phyloP scores from a whole-genome alignment of 2,888 invertebrate species.

The Microchrysa polita region DNA sequence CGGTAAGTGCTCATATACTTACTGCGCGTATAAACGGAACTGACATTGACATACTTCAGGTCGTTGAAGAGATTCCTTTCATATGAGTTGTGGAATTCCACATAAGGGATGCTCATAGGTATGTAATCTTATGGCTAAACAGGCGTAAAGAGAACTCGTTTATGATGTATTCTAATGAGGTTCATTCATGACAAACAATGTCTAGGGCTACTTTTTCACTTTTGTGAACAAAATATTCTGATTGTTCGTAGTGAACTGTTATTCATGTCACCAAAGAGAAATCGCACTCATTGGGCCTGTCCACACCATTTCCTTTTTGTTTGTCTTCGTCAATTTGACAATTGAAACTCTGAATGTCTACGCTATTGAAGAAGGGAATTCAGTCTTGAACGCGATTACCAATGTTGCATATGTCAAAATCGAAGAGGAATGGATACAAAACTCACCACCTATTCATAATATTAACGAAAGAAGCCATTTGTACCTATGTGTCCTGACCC shows the following conservation, averaged over 20 bases:
- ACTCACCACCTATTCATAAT: too few relatives aligned
- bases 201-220: background rate
- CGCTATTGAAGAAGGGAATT: background rate
- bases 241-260: too few relatives aligned
- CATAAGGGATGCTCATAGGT: background rate
- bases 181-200: too few relatives aligned
- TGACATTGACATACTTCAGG: conserved; percentile 1
- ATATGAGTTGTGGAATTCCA: background rate
- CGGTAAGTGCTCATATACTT: background rate
- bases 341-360: background rate
- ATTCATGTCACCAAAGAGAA: too few relatives aligned
- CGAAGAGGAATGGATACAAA: background rate
- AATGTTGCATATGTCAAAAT: too few relatives aligned
- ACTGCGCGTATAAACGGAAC: background rate
- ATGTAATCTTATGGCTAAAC: background rate
- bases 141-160: background rate
- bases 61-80: background rate
- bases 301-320: too few relatives aligned
- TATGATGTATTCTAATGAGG: background rate
- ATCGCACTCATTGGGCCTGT: too few relatives aligned
- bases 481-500: too few relatives aligned
- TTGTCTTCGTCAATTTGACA: too few relatives aligned
- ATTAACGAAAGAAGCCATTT: too few relatives aligned
- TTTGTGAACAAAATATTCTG: too few relatives aligned
- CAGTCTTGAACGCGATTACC: background rate